A percentile compares a stretch with the other conserved stretches of the same genome.
Conservation (phyloP, 2,888 invertebrate species). For the Bombylius major region DNA sequence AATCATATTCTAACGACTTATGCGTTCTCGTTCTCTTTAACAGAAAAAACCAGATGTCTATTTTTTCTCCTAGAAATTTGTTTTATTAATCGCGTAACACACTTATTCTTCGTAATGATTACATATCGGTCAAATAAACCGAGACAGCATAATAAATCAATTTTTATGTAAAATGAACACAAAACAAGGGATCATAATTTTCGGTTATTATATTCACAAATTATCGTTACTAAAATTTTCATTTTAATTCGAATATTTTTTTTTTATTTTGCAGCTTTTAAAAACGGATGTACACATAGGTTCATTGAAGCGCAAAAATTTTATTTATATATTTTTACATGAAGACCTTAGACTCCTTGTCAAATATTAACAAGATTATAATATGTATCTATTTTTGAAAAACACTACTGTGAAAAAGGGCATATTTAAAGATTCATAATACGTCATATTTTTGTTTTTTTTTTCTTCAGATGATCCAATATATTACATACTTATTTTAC, state of each 20-base stretch:
- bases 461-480: too few relatives aligned
- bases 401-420: too few relatives aligned
- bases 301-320: neutral
- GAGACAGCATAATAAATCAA: constrained; percentile 6
- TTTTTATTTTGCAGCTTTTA: neutral
- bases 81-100: too few relatives aligned
- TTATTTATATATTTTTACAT: neutral
- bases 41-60: too few relatives aligned
- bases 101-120: neutral
- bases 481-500: too few relatives aligned
- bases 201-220: neutral
- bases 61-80: too few relatives aligned
- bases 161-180: neutral
- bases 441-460: too few relatives aligned
- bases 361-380: constrained; percentile 6
- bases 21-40: too few relatives aligned
- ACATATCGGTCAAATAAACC: neutral
- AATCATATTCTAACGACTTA: too few relatives aligned
- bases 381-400: neutral
- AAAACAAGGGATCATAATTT: constrained; percentile 1
- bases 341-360: neutral
- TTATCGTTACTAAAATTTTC: neutral
- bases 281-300: neutral
- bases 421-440: too few relatives aligned
- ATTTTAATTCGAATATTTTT: neutral